phyloP scores from a whole-genome alignment of 2,113 vertebrate species.

The Eurystomus gularis region DNA sequence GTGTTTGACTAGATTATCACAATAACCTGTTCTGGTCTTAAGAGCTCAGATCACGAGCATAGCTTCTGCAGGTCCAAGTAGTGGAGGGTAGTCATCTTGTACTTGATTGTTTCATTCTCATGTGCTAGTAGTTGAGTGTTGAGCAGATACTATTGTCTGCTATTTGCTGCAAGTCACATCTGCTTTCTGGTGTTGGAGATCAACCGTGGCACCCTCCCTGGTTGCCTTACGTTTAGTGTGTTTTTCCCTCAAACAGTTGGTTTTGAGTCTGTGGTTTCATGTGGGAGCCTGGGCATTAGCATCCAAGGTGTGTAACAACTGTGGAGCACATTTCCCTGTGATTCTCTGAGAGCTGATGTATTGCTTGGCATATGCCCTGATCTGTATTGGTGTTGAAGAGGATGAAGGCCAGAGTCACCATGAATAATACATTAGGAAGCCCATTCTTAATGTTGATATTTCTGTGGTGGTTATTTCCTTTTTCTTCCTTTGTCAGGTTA shows the following conservation, averaged over 20 bases:
- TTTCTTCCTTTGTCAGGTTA: constrained; percentile 69
- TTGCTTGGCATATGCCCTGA: not conserved
- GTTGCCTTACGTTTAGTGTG: not conserved
- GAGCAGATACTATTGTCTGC: not conserved
- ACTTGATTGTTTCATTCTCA: not conserved
- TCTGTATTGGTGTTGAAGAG: not conserved
- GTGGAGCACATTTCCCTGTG: not conserved
- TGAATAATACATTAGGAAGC: not conserved
- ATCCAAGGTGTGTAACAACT: not conserved
- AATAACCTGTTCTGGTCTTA: not conserved
- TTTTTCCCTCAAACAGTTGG: not conserved
- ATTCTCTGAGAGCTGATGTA: not conserved
- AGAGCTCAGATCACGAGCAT: not conserved
- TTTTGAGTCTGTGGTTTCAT: not conserved
- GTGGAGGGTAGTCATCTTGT: not conserved
- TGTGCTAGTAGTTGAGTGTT: too few species aligned
- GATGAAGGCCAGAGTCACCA: not conserved
- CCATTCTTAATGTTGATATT: not conserved
- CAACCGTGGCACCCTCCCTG: not conserved
- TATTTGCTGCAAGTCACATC: not conserved
- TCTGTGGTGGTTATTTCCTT: not conserved
- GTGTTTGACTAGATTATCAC: not conserved
- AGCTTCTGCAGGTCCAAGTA: not conserved
- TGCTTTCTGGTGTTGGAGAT: not conserved
- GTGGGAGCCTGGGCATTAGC: not conserved